phyloP scores from a whole-genome alignment of 2,797 vertebrate species.

The Anolis apletophallus region DNA sequence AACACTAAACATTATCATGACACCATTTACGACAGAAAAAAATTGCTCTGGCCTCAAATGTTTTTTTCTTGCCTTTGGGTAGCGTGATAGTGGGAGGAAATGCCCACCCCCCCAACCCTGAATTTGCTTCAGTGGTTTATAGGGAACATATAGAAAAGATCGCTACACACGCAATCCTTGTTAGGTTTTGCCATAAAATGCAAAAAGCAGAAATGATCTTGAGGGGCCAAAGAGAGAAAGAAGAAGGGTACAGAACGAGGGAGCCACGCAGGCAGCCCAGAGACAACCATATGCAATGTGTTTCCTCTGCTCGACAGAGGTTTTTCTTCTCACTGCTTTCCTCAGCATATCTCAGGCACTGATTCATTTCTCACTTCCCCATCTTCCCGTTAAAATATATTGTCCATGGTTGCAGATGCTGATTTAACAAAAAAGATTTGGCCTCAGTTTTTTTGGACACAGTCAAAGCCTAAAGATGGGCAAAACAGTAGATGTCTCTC shows the following conservation, averaged over 20 bases:
- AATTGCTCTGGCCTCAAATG: background rate
- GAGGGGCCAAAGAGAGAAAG: slow-evolving; percentile 36
- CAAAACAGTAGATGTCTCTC: slow-evolving; percentile 13
- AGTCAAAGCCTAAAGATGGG: slow-evolving; percentile 45
- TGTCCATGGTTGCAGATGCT: slow-evolving; percentile 60
- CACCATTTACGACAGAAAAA: background rate
- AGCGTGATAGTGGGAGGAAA: background rate
- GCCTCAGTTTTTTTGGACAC: slow-evolving; percentile 52
- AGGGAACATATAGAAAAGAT: background rate
- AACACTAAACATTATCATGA: background rate
- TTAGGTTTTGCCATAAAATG: slow-evolving; percentile 13
- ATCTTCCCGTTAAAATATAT: slow-evolving; percentile 71
- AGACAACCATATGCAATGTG: slow-evolving; percentile 75
- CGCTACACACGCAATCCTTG: background rate
- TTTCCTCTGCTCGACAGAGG: slow-evolving; percentile 71
- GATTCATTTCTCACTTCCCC: slow-evolving; percentile 82
- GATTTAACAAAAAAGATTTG: slow-evolving; percentile 66
- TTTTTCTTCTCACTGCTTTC: slow-evolving; percentile 58
- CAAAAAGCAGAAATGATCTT: slow-evolving; percentile 78
- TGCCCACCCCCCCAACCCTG: too few relatives aligned
- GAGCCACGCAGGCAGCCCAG: slow-evolving; percentile 49
- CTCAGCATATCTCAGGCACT: slow-evolving; percentile 40
- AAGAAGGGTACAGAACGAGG: background rate
- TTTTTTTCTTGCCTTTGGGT: background rate
- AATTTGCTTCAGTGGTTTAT: background rate